Evolutionary conservation across 2,797 vertebrate species (phyloP), one percentile per base, ranked within the genome.

Genomic region (Perodicticus potto): DNA sequence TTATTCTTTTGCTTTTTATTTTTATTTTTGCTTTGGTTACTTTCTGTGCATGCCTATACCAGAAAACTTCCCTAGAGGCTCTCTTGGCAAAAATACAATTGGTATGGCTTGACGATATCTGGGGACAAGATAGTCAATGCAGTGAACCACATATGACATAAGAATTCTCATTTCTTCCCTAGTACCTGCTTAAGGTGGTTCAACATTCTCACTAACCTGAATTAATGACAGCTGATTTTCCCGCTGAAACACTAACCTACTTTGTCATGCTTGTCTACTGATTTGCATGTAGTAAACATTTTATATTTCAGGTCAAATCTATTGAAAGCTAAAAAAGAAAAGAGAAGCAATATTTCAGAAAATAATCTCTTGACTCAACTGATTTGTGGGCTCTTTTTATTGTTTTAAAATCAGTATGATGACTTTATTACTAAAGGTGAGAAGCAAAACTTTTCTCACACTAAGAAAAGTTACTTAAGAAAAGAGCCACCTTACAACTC

Each of bases 241-340:
- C 77, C 32, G 16, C 3, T 12, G 83, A 91, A 32, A 94, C 5
- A 55, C 77, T 83, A 40, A 76, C 23, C 77, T 77, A 53, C 61
- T 80, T 95, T 67, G 93, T 93, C 57, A 92, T 86, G 32, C 19
- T 65, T 77, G 2, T 87, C 83, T 55, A 8, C 65, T 91, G 29
- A 69, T 91, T 86, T 96, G 43, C 55, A 69, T 63, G 55, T 83
- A 55, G 40, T 16, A 94, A 16, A 29, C n/a, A 70, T 34, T 90
- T 84, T 95, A 57, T 72, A 76, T 95, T 93, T 94, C 87, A 83
- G 20, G 73, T 86, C 12, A 76, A 70, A 95, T 27, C 43, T 34
- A 40, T 22, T 81, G n/a, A 94, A 92, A 95, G 27, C 27, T 87
- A 88, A 59, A 53, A 43, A 85, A 86, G 10, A 16, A 91, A 93